A percentile compares a stretch with the other conserved stretches of the same genome.
Evolutionary conservation across 1,140 invertebrate species (phyloP).

Genomic region (Ectropis grisescens): DNA sequence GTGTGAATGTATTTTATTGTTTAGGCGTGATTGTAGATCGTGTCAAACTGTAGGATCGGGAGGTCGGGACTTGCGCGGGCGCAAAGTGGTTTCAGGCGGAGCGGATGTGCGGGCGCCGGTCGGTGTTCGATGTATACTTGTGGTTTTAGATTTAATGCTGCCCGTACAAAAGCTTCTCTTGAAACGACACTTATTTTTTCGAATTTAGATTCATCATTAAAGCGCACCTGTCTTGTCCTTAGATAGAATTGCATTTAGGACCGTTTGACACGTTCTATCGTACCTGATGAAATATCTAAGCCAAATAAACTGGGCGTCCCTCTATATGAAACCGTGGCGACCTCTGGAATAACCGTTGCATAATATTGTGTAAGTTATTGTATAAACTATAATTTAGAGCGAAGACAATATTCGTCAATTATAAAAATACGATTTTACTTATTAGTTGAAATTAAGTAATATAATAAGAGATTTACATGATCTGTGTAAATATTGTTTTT

Average conservation of each 20-base stretch:
- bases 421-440: conserved; percentile 27
- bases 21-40: conserved; percentile 26
- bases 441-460: conserved; percentile 16
- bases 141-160: too few species aligned
- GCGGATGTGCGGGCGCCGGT: too few species aligned
- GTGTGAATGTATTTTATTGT: conserved; percentile 21
- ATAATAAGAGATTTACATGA: conserved; percentile 6
- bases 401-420: conserved; percentile 55
- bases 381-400: conserved; percentile 29
- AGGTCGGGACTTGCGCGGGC: too few species aligned
- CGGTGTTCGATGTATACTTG: too few species aligned
- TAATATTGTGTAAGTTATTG: conserved; percentile 21
- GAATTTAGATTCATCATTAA: too few species aligned
- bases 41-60: conserved; percentile 19
- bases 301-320: conserved; percentile 23
- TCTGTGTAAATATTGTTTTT: conserved; percentile 21
- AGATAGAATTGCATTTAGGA: conserved; percentile 1
- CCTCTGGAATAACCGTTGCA: conserved; percentile 5
- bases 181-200: too few species aligned
- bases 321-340: conserved; percentile 35
- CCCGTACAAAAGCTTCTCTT: too few species aligned
- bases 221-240: too few species aligned
- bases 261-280: conserved; percentile 46
- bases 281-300: conserved; percentile 37
- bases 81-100: too few species aligned